These are phyloP conservation scores for Microtus richardsoni DNA, from an alignment of 2,113 vertebrate species.

Conservation along the genomic window DNA sequence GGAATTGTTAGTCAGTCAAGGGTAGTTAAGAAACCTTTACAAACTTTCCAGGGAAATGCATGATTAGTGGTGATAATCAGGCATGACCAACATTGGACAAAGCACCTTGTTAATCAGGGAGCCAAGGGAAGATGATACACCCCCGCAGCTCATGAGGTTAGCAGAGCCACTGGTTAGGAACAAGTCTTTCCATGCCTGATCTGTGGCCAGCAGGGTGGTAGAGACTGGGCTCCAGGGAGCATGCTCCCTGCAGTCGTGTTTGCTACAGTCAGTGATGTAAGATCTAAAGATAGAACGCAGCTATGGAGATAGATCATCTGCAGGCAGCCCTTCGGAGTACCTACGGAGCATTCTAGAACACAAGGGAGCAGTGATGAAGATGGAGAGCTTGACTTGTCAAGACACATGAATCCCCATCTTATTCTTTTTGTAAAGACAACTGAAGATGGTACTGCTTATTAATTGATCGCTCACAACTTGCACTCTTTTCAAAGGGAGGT, in stretches of 20 bases:
- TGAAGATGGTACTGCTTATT: neutral
- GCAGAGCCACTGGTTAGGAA: neutral
- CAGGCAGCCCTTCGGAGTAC: neutral
- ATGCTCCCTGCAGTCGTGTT: neutral
- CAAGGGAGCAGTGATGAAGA: neutral
- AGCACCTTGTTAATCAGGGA: neutral
- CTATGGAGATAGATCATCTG: neutral
- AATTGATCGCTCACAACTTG: neutral
- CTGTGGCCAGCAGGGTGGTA: neutral
- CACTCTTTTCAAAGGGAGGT: neutral
- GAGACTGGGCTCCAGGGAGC: neutral
- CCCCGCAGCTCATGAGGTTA: neutral
- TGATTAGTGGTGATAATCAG: neutral
- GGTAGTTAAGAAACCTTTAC: neutral
- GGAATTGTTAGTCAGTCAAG: neutral
- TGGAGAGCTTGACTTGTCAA: neutral
- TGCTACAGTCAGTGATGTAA: slow-evolving; percentile 17
- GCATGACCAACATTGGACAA: neutral
- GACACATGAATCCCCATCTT: neutral
- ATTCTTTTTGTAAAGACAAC: slow-evolving; percentile 15
- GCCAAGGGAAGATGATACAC: neutral
- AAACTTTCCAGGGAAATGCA: slow-evolving; percentile 7
- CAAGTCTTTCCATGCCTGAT: neutral
- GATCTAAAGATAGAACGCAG: neutral
- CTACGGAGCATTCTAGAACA: neutral